These are phyloP conservation scores for Acronicta alni DNA, from an alignment of 2,888 invertebrate species.

Conservation along the genomic window DNA sequence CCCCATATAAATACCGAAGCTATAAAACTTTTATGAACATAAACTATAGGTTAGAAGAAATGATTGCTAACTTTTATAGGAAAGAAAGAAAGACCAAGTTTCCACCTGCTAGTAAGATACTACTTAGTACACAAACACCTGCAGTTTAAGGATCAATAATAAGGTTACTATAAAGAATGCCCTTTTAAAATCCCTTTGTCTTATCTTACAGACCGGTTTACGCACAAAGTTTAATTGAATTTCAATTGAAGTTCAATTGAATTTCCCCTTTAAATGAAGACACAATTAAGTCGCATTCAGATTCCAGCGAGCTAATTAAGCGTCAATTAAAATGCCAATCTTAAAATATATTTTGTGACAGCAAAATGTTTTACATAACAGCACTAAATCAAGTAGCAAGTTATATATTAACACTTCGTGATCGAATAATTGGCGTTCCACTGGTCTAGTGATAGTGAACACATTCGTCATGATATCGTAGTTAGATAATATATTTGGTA, in stretches of 20 bases:
- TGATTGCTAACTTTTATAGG: conserved; percentile 6
- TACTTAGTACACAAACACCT: conserved; percentile 27
- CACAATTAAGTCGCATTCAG: conserved; percentile 5
- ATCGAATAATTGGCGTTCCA: conserved; percentile 25
- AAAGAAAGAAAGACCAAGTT: conserved; percentile 30
- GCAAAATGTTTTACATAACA: conserved; percentile 30
- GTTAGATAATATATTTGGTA: conserved; percentile 23
- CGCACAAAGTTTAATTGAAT: not conserved
- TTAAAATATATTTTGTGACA: conserved; percentile 24
- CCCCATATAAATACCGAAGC: conserved; percentile 1
- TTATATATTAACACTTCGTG: conserved; percentile 25
- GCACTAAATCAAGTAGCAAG: conserved; percentile 21
- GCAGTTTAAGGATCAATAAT: conserved; percentile 19
- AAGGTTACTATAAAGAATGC: conserved; percentile 12
- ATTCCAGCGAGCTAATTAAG: conserved; percentile 19
- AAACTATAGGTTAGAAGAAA: conserved; percentile 27
- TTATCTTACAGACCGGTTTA: conserved; percentile 5
- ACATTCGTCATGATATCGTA: conserved; percentile 23
- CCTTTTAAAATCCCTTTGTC: conserved; percentile 21
- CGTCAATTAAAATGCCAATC: conserved; percentile 37
- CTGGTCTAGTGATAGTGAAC: conserved; percentile 12
- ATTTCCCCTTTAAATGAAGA: not conserved
- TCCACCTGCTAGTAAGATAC: conserved; percentile 32
- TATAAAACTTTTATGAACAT: conserved; percentile 13
- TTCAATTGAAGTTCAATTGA: not conserved